A percentile compares a stretch with the other conserved stretches of the same genome.
phyloP scores from a whole-genome alignment of 2,113 vertebrate species.

The Melanotaenia duboulayi region DNA sequence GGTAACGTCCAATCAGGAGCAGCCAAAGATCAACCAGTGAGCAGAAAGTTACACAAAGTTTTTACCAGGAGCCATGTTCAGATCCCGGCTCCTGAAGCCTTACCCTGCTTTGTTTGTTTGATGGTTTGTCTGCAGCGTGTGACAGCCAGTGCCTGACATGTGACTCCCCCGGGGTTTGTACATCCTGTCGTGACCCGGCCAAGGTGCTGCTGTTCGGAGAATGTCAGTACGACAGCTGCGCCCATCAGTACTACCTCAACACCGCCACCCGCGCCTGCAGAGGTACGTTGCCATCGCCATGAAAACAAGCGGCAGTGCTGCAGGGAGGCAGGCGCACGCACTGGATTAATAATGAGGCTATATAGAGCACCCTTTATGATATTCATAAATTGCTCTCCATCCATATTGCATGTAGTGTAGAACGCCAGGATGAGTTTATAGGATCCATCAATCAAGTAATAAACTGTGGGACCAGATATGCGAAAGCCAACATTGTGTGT shows the following conservation, averaged over 20 bases:
- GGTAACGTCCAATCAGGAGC: too few relatives aligned
- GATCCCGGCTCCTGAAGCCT: too few relatives aligned
- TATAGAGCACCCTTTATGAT: constrained; percentile 30
- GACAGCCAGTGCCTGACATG: constrained; percentile 87
- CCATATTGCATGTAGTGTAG: constrained; percentile 39
- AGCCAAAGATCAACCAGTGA: too few relatives aligned
- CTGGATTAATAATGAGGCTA: constrained; percentile 32
- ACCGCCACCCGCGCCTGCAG: constrained; percentile 85
- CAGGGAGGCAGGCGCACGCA: background rate
- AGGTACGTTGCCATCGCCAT: constrained; percentile 80
- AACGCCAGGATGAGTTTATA: constrained; percentile 31
- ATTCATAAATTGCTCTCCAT: constrained; percentile 55
- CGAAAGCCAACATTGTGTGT: constrained; percentile 22
- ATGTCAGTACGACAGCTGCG: constrained; percentile 90
- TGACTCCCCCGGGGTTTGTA: constrained; percentile 80
- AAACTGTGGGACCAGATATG: constrained; percentile 51
- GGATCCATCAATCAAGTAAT: constrained; percentile 53
- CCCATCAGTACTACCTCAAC: constrained; percentile 94
- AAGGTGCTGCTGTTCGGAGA: constrained; percentile 94
- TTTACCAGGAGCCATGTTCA: too few relatives aligned
- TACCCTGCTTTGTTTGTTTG: background rate
- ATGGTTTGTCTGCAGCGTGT: constrained; percentile 82
- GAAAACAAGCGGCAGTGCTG: background rate
- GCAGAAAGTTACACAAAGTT: too few relatives aligned
- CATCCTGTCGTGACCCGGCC: constrained; percentile 86